Percentiles rank a stretch among this genome's conserved stretches.
phyloP scores from a whole-genome alignment of 2,888 invertebrate genomes.

The Cataglyphis cursor region DNA sequence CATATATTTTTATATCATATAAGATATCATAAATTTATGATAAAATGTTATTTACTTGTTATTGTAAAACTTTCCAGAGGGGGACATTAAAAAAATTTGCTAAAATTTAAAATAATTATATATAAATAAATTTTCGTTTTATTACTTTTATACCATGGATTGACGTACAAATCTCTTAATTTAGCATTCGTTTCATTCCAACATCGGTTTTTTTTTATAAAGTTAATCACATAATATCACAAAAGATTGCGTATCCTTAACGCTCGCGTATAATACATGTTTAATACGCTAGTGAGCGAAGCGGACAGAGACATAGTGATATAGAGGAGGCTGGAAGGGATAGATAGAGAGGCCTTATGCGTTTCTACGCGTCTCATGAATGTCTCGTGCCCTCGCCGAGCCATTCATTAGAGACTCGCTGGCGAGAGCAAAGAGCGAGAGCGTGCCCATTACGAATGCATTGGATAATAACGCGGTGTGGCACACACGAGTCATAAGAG shows the following conservation, averaged over 20 bases:
- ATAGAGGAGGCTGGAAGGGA: conserved; percentile 24
- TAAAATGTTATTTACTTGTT: no score
- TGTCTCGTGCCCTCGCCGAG: conserved; percentile 68
- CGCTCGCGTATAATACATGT: conserved; percentile 33
- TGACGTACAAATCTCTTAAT: conserved; percentile 1
- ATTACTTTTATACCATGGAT: background rate
- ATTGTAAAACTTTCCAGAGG: no score
- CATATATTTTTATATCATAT: no score
- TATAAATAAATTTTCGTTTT: background rate
- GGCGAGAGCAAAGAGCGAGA: conserved; percentile 63
- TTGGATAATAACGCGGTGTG: conserved; percentile 81
- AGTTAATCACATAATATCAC: background rate
- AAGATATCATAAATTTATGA: no score
- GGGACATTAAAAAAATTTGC: background rate
- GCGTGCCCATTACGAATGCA: conserved; percentile 80
- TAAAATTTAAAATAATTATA: background rate
- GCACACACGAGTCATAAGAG: conserved; percentile 68
- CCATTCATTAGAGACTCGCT: conserved; percentile 71
- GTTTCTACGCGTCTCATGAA: conserved; percentile 69
- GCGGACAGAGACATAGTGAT: background rate
- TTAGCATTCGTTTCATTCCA: background rate
- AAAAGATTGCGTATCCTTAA: background rate
- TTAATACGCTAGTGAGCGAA: conserved; percentile 18
- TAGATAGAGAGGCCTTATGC: conserved; percentile 54
- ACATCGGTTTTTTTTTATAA: background rate